phyloP scores from a whole-genome alignment of 2,888 invertebrate species.

The Lutraria lutraria region DNA sequence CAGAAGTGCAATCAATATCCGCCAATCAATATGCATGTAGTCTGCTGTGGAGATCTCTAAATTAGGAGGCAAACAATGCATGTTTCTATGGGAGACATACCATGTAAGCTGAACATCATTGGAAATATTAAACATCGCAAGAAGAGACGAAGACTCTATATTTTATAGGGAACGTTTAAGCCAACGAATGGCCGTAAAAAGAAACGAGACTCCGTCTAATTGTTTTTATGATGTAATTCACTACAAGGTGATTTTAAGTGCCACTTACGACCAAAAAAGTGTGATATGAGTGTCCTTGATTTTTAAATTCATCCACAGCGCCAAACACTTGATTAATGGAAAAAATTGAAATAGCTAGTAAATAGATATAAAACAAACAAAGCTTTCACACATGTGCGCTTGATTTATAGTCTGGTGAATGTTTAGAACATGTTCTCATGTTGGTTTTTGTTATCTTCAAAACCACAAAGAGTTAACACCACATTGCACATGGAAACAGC shows the following conservation, averaged over 20 bases:
- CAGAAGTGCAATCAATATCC: background rate
- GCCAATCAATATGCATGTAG: constrained; percentile 24
- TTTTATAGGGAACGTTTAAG: background rate
- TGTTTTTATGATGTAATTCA: background rate
- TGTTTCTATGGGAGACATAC: constrained; percentile 3
- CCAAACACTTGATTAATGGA: background rate
- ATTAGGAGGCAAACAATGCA: constrained; percentile 7
- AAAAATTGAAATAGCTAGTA: background rate
- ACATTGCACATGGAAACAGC: background rate
- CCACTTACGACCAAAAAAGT: background rate
- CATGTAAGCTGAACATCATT: background rate
- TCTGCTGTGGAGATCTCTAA: constrained; percentile 1
- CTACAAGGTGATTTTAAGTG: background rate
- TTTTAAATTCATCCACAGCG: background rate
- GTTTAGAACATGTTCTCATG: background rate
- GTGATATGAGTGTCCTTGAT: background rate
- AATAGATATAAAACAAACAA: background rate
- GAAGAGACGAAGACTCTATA: background rate
- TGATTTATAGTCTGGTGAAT: background rate
- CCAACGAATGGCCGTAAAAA: background rate
- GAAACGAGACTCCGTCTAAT: background rate
- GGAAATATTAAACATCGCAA: background rate
- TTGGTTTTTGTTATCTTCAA: background rate
- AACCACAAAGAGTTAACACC: background rate
- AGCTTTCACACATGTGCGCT: background rate